Percentiles rank a stretch among this genome's conserved stretches.
These are phyloP conservation scores for Tanytarsus gracilentus DNA, from an alignment of 2,888 invertebrate genomes.

Conservation along the genomic window DNA sequence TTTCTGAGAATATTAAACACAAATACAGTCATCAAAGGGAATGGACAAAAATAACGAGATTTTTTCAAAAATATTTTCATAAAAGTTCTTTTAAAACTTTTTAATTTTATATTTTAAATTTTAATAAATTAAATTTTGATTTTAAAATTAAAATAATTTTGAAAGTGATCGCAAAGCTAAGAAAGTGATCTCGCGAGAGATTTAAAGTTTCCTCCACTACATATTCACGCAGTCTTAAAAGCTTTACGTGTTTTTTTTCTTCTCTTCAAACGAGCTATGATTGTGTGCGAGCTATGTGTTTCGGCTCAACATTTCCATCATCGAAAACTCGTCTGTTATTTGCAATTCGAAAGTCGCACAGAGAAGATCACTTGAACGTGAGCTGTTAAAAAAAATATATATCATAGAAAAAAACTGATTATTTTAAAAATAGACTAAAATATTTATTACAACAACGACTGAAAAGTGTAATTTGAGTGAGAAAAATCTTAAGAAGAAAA, in stretches of 20 bases:
- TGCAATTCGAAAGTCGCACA: constrained; percentile 27
- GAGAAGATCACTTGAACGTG: constrained; percentile 4
- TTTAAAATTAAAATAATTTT: not conserved
- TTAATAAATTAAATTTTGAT: not conserved
- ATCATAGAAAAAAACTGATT: too few species aligned
- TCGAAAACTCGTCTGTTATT: constrained; percentile 20
- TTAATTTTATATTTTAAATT: too few species aligned
- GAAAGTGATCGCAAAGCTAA: not conserved
- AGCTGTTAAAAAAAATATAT: not conserved
- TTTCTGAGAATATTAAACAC: too few species aligned
- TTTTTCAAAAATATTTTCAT: too few species aligned
- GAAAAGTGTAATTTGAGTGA: too few species aligned
- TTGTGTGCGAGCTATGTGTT: not conserved
- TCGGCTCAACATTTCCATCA: constrained; percentile 1
- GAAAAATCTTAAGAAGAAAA: not conserved
- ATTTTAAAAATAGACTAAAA: not conserved
- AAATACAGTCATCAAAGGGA: too few species aligned
- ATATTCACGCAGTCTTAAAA: too few species aligned
- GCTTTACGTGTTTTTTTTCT: not conserved
- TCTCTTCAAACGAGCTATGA: not conserved
- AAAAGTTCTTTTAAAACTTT: too few species aligned
- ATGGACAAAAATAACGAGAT: too few species aligned
- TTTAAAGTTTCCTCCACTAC: too few species aligned
- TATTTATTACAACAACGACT: not conserved
- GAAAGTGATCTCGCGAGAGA: too few species aligned